Percentiles rank a stretch among this genome's conserved stretches.
These are phyloP conservation scores for Bombus consobrinus DNA, from an alignment of 1,140 invertebrate species.

Conservation along the genomic window DNA sequence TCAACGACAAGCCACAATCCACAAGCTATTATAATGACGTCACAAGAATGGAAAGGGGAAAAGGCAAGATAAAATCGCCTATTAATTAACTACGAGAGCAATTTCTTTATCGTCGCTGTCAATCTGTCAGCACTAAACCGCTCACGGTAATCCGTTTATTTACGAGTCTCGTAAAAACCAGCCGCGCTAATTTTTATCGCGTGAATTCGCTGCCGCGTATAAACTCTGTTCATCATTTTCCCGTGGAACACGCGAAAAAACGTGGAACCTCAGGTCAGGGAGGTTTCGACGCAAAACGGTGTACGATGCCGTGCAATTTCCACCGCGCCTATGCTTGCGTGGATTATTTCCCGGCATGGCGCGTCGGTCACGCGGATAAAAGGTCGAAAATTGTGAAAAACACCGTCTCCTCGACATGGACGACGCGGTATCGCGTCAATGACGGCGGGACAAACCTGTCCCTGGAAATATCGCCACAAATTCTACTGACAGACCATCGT, in stretches of 20 bases:
- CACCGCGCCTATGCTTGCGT: constrained; percentile 9
- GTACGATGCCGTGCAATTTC: constrained; percentile 41
- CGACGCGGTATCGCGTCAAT: background rate
- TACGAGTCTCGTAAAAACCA: background rate
- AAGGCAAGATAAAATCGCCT: background rate
- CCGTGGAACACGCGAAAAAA: background rate
- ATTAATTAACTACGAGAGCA: background rate
- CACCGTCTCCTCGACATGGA: background rate
- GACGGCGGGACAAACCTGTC: background rate
- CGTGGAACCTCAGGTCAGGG: background rate
- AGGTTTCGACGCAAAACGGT: constrained; percentile 31
- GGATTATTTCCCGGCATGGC: constrained; percentile 52
- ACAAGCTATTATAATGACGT: too few species aligned
- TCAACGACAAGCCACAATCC: too few species aligned
- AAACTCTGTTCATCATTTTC: background rate
- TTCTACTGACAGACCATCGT: background rate
- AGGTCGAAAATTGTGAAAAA: constrained; percentile 54
- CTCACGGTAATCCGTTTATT: background rate
- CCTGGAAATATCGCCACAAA: background rate
- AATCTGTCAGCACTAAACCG: background rate
- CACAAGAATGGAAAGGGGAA: too few species aligned
- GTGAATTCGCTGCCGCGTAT: background rate
- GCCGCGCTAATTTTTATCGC: background rate
- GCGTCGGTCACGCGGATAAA: constrained; percentile 7
- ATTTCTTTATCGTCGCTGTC: background rate